Percentiles rank a stretch among this genome's conserved stretches.
These are phyloP conservation scores for Tretioscincus oriximinensis DNA, from an alignment of 2,113 vertebrate genomes.

Conservation along the genomic window DNA sequence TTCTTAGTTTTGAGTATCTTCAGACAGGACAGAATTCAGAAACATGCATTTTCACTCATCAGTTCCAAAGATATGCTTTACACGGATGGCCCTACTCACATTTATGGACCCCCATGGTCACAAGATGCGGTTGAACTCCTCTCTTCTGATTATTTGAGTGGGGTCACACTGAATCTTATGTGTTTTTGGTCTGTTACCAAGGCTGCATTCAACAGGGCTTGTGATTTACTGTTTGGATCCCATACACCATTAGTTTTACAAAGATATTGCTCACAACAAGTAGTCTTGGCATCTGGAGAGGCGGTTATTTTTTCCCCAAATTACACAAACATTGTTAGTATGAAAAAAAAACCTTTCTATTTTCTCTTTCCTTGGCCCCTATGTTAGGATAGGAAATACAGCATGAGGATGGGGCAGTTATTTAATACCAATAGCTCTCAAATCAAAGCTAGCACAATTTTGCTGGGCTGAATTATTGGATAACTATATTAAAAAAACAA, in stretches of 20 bases:
- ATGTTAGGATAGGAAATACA: slow-evolving; percentile 43
- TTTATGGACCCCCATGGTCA: background rate
- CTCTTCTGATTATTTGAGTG: background rate
- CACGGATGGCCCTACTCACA: background rate
- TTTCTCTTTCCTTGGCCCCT: slow-evolving; percentile 49
- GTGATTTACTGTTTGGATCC: background rate
- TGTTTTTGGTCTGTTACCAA: background rate
- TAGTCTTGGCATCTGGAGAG: slow-evolving; percentile 54
- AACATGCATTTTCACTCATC: background rate
- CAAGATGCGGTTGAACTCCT: background rate
- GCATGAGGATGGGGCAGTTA: slow-evolving; percentile 64
- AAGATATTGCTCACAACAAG: background rate
- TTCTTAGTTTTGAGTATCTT: background rate
- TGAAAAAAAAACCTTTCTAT: slow-evolving; percentile 55
- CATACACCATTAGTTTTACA: background rate
- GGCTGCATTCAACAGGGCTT: background rate
- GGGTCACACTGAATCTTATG: background rate
- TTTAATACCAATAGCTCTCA: slow-evolving; percentile 73
- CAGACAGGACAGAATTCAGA: background rate
- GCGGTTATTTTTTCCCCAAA: slow-evolving; percentile 59
- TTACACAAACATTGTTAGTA: slow-evolving; percentile 53
- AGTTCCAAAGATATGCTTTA: background rate
- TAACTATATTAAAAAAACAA: slow-evolving; percentile 57
- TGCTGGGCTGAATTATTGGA: slow-evolving; percentile 69
- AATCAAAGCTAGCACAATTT: slow-evolving; percentile 71